These are phyloP conservation scores for Chloropsis cyanopogon DNA, from an alignment of 2,113 vertebrate species.

Conservation along the genomic window DNA sequence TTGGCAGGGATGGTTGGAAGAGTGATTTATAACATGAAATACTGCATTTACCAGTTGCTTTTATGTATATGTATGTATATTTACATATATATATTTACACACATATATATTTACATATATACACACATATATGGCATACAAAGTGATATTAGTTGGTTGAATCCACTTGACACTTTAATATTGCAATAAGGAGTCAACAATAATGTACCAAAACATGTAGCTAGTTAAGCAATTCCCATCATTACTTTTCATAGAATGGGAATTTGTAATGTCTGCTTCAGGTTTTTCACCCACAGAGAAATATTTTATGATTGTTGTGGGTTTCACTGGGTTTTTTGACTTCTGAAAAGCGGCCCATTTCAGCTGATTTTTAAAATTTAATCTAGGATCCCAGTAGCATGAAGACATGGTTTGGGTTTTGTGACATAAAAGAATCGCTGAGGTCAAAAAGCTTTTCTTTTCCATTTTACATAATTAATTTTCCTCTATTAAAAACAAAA, in stretches of 20 bases:
- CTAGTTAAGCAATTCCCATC: background rate
- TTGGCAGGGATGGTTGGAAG: background rate
- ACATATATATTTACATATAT: slow-evolving; percentile 9
- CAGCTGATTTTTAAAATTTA: background rate
- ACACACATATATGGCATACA: background rate
- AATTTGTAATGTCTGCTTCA: background rate
- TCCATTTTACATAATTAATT: background rate
- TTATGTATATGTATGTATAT: slow-evolving; percentile 42
- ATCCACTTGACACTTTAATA: slow-evolving; percentile 13
- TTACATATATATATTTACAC: slow-evolving; percentile 30
- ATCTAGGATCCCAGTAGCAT: background rate
- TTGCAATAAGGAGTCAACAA: slow-evolving; percentile 19
- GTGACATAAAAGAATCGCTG: background rate
- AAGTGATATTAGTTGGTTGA: slow-evolving; percentile 3
- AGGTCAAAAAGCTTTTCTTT: background rate
- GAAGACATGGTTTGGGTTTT: background rate
- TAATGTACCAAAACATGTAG: background rate
- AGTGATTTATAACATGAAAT: slow-evolving; percentile 48
- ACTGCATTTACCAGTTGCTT: slow-evolving; percentile 54
- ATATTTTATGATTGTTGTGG: background rate
- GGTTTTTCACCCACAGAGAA: background rate
- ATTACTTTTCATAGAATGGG: background rate
- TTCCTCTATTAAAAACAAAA: background rate
- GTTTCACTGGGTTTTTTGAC: background rate
- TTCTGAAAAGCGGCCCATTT: background rate